A percentile compares a stretch with the other conserved stretches of the same genome.
Evolutionary conservation across 2,888 invertebrate genomes (phyloP).

Genomic region (Lepidocyrtoides sp.): DNA sequence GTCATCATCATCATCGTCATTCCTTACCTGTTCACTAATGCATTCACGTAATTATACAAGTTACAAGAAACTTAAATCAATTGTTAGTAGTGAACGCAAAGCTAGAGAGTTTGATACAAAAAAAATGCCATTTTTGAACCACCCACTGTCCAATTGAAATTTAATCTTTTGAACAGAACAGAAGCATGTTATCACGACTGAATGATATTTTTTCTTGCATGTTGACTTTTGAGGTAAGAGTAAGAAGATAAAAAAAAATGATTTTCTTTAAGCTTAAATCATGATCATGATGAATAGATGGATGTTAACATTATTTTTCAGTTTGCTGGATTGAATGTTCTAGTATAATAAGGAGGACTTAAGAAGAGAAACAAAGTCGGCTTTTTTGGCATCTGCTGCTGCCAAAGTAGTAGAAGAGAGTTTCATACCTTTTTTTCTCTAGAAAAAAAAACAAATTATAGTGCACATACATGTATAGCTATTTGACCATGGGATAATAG

Average conservation of each 20-base stretch:
- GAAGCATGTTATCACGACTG: slow-evolving; percentile 68
- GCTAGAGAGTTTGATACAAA: too few species aligned
- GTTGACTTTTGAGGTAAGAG: not conserved
- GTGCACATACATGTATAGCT: not conserved
- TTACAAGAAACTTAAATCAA: not conserved
- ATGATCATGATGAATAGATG: slow-evolving; percentile 10
- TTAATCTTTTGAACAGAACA: slow-evolving; percentile 73
- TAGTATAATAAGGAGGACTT: not conserved
- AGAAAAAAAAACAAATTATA: not conserved
- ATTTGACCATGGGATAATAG: not conserved
- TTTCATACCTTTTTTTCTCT: slow-evolving; percentile 16
- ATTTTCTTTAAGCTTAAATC: slow-evolving; percentile 27
- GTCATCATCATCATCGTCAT: slow-evolving; percentile 61
- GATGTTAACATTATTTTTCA: not conserved
- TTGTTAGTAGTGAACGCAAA: not conserved
- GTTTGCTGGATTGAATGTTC: too few species aligned
- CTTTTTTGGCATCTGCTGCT: not conserved
- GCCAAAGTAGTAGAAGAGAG: not conserved
- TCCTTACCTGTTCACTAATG: not conserved
- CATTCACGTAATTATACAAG: not conserved
- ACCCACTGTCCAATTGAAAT: slow-evolving; percentile 78
- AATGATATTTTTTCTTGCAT: not conserved
- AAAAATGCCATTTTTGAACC: slow-evolving; percentile 66
- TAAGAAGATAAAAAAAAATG: not conserved
- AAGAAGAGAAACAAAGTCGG: slow-evolving; percentile 4